Conservation (phyloP, 2,888 invertebrate species). For the Odontocerum albicorne region DNA sequence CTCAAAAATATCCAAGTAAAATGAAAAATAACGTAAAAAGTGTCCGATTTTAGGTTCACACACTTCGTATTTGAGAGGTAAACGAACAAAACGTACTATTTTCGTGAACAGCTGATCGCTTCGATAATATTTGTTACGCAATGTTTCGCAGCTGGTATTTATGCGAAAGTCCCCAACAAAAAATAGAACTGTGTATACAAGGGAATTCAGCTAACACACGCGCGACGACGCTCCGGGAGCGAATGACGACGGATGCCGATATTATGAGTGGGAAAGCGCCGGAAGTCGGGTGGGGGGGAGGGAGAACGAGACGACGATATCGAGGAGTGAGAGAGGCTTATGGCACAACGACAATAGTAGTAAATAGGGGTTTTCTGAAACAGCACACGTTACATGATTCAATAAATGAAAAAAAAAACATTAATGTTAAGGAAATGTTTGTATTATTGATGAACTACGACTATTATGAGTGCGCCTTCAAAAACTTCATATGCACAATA, state of each 20-base stretch:
- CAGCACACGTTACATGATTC: too few relatives aligned
- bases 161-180: conserved; percentile 6
- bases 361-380: conserved; percentile 41
- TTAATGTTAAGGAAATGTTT: too few relatives aligned
- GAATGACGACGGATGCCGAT: conserved; percentile 15
- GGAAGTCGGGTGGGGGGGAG: conserved; percentile 12
- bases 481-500: too few relatives aligned
- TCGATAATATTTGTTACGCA: conserved; percentile 20
- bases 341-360: conserved; percentile 52
- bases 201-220: not conserved
- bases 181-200: not conserved
- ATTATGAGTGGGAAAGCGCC: conserved; percentile 19
- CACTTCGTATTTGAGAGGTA: too few relatives aligned
- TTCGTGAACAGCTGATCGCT: conserved; percentile 19
- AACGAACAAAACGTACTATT: conserved; percentile 9
- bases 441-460: too few relatives aligned
- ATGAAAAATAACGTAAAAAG: too few relatives aligned
- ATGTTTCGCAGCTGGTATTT: conserved; percentile 17
- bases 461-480: too few relatives aligned
- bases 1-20: too few relatives aligned
- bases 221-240: conserved; percentile 21
- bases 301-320: conserved; percentile 1
- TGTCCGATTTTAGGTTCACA: too few relatives aligned
- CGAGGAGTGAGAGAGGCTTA: conserved; percentile 33
- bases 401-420: too few relatives aligned